Base-by-base conservation (phyloP, 2,888 invertebrate species). In the Dyspetes luteomarginatus region DNA sequence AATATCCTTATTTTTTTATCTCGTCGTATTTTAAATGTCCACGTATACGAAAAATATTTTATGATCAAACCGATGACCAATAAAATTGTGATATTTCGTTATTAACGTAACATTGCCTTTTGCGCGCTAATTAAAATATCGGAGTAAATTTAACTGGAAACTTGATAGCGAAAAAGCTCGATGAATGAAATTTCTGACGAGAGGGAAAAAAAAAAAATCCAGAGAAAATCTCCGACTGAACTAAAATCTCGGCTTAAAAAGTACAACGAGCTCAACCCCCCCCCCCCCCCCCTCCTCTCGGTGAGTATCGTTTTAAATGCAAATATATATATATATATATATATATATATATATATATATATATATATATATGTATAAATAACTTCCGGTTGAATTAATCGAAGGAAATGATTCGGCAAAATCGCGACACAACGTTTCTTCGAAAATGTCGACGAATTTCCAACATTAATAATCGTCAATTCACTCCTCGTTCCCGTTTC, bases 111-210 rank as follows among this genome's bases (percentile, higher is more conserved):
- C 55, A 62, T 72, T 50, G 24, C 30, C 62, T 73, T 73, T 41
- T 52, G 64, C 52, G 52, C 72, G 43, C 36, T 72, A 62, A 72
- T 75, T 67, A 45, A 65, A 79, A 75, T 58, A 52, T 26, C 26
- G 30, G 26, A 71, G 26, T 30, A 65, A 30, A 67, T 71, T 67
- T 12, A 17, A 71, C 52, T 9, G 17, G 26, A 36, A 75, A 71
- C 43, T 65, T 67, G 5, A 36, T 52, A 9, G 15, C 36, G 15
- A 9, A 52, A 67, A 19, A 12, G 12, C 17, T n/a, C 36, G 12
- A 2, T 36, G 12, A 15, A 26, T 22, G 41, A n/a, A 79, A 71
- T 36, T 41, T 17, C n/a, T 5, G 3, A 48, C 9, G 17, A 69
- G 15, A 22, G 15, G 26, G 12, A 22, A n/a, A 67, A 41, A 30